Evolutionary conservation across 2,888 invertebrate species (phyloP), one percentile per base, ranked within the genome.

Genomic region (Lasioglossum malachurum): DNA sequence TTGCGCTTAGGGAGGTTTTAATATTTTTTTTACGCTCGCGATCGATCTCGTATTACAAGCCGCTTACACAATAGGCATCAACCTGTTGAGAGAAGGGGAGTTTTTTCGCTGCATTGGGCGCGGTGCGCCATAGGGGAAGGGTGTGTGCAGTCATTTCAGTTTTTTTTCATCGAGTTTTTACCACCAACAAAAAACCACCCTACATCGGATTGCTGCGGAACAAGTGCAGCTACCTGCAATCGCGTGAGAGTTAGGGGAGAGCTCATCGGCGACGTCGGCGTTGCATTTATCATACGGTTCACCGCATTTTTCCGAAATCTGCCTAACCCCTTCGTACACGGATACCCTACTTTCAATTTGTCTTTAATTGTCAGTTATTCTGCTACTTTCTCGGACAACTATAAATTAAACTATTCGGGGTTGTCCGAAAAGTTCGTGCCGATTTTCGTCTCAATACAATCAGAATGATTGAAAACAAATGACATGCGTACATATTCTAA

Each of bases 1-100:
- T 92, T 89, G 89, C 91, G 46, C 38, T 67, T 80, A 81, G 90
- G 91, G 91, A 83, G 57, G 87, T 90, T 92, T 92, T 87, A 89
- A 91, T 86, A 64, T 89, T 92, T 92, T 90, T 90, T 88, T 87
- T 87, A 71, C 44, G 35, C 78, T 41, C 75, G 46, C 77, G 80
- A 78, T 88, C 83, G 72, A 83, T 80, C 84, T 90, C 90, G 80
- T 76, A 69, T 91, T 91, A 90, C 91, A 75, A 87, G 78, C 83
- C 81, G 75, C 83, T 85, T 80, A 69, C 80, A 90, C 88, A 89
- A 92, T 91, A 75, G 92, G 84, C 87, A 90, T 92, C 90, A 92
- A 93, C 93, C 94, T 94, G 94, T 92, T 89, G 88, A 86, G 53
- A 67, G 90, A 91, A 92, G 93, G 93, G 93, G 92, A 91, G 91